Percentiles rank a stretch among this genome's conserved stretches.
Evolutionary conservation across 2,113 vertebrate genomes (phyloP).

Genomic region (Chaenogobius annularis): DNA sequence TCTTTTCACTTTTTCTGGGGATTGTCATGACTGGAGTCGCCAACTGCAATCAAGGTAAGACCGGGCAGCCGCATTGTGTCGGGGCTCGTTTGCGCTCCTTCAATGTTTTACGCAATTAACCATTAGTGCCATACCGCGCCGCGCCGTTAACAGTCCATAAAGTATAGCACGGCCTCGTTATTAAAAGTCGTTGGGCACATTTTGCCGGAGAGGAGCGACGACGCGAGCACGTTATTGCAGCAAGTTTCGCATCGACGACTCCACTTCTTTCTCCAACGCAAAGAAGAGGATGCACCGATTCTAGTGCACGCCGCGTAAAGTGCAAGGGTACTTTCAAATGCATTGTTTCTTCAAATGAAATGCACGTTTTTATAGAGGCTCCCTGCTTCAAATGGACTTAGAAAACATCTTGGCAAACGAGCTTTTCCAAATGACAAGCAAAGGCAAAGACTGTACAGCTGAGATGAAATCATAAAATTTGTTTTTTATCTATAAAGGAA

Average conservation of each 20-base stretch:
- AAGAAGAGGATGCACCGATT: not conserved
- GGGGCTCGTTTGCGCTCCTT: not conserved
- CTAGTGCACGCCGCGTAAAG: not conserved
- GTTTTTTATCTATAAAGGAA: not conserved
- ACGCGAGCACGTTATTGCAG: not conserved
- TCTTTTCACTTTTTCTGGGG: conserved; percentile 65
- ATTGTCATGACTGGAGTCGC: conserved; percentile 51
- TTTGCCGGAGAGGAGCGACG: not conserved
- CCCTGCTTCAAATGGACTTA: not conserved
- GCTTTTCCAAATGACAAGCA: conserved; percentile 20
- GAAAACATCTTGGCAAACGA: conserved; percentile 16
- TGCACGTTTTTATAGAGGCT: not conserved
- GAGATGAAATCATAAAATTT: conserved; percentile 4
- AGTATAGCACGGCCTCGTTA: not conserved
- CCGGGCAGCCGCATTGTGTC: not conserved
- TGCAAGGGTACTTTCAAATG: not conserved
- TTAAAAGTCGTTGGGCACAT: conserved; percentile 5
- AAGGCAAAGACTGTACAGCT: conserved; percentile 9
- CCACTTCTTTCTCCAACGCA: not conserved
- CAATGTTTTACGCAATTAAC: not conserved
- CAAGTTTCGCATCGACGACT: not conserved
- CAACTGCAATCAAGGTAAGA: conserved; percentile 74
- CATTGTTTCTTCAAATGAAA: not conserved
- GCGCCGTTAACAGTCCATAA: not conserved
- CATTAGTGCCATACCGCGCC: not conserved